Percentiles rank a stretch among this genome's conserved stretches.
Conservation (phyloP, 2,113 vertebrate genomes). For the Scolopax mira region DNA sequence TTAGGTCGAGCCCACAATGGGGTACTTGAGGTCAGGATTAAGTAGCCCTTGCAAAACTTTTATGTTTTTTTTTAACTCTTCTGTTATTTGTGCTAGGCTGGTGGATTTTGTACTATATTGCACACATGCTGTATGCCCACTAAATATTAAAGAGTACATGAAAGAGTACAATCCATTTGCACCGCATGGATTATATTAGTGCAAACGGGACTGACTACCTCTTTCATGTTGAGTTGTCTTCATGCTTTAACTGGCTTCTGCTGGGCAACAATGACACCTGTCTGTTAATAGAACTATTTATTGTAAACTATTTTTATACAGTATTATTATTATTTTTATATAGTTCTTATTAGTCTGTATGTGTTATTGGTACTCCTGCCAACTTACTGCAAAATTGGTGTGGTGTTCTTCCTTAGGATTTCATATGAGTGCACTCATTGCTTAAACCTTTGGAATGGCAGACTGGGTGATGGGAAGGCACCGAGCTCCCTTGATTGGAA, state of each 20-base stretch:
- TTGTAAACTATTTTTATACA: too few species aligned
- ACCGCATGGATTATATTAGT: too few species aligned
- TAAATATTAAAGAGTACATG: not conserved
- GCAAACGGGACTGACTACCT: too few species aligned
- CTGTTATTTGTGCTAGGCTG: not conserved
- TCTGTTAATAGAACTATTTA: too few species aligned
- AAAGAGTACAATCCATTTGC: too few species aligned
- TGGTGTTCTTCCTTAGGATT: not conserved
- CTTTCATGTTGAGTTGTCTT: too few species aligned
- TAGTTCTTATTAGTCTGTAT: too few species aligned
- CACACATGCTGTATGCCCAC: not conserved
- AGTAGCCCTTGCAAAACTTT: not conserved
- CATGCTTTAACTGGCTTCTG: too few species aligned
- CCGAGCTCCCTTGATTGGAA: not conserved
- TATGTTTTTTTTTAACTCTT: not conserved
- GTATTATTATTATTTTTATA: too few species aligned
- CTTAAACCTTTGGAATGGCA: not conserved
- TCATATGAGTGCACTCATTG: not conserved
- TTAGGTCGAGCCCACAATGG: not conserved
- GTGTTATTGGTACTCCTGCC: not conserved
- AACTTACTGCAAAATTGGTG: not conserved
- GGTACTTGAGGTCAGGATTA: not conserved
- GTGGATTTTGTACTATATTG: not conserved
- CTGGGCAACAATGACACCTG: too few species aligned
- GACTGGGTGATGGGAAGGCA: not conserved